Evolutionary conservation across 2,888 invertebrate species (phyloP), one percentile per base, ranked within the genome.

Genomic region (Euplagia quadripunctaria): DNA sequence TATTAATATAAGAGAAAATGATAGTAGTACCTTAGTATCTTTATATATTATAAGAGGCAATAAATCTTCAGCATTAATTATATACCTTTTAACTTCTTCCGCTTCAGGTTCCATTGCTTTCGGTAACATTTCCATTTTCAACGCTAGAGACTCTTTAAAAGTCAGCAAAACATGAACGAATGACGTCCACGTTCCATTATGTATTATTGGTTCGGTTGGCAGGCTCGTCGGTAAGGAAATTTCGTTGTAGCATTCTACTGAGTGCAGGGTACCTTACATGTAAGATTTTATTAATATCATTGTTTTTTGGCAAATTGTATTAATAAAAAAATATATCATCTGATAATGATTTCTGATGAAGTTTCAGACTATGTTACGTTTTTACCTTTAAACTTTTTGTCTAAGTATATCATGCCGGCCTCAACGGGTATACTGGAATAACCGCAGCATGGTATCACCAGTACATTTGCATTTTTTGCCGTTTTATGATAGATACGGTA

Each of bases 161-260:
- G 89, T 88, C 16, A 84, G 75, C 67, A 92, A 64, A 55, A 89
- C 92, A 55, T 90, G 80, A 0, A 93, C 89, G 11, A 91, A 71
- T 0, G 92, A 92, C n/a, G 86, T 86, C 93, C 92, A 93, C 0
- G 93, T 92, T 12, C 93, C 93, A 68, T 86, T 90, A 71, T 93
- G 90, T 7, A 91, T 75, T 4, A 93, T 46, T 31, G 87, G 14
- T 61, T 61, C 7, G 7, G 14, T 61, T 31, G 31, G 31, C 0
- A 61, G 14, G 4, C 31, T 31, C 31, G 5, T 61, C 31, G 31
- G 14, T 31, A 6, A 14, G 3, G 7, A 31, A 20, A 6, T 31
- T 61, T 87, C 84, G 2, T 84, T 78, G 76, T 93, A 92, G 73
- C 92, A 91, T 80, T 91, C 89, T 1, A 90, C 92, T 1, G 87